Percentiles rank a stretch among this genome's conserved stretches.
Conservation (phyloP, 2,797 vertebrate species). For the Stomatorhinus walkeri region DNA sequence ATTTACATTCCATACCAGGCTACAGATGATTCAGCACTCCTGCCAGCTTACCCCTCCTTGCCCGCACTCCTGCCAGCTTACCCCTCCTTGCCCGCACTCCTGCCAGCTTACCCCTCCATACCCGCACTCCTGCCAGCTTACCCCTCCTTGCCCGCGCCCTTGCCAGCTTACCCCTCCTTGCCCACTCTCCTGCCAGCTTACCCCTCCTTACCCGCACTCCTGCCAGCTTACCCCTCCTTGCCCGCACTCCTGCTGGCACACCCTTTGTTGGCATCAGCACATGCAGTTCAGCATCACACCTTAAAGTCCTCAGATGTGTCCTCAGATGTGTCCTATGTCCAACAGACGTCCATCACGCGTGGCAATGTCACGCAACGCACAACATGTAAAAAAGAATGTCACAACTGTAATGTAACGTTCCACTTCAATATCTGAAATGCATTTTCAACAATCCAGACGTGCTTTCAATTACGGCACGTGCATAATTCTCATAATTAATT, state of each 20-base stretch:
- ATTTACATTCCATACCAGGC: neutral
- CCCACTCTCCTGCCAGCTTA: neutral
- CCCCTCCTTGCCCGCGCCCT: neutral
- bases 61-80: neutral
- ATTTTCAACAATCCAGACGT: neutral
- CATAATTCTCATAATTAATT: neutral
- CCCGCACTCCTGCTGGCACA: neutral
- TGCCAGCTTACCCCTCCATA: neutral
- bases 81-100: neutral
- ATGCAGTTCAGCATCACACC: neutral
- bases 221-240: neutral
- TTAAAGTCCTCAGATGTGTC: neutral
- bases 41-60: neutral
- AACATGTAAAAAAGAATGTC: neutral
- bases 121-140: neutral
- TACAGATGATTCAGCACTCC: neutral
- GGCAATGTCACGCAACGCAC: neutral
- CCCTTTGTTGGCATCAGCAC: neutral
- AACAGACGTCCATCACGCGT: neutral
- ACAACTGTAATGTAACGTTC: neutral
- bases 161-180: neutral
- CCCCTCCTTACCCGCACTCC: neutral
- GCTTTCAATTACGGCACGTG: neutral
- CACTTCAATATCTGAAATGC: neutral
- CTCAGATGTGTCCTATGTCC: too few species aligned